These are phyloP conservation scores for Calephelis perditalis DNA, from an alignment of 2,888 invertebrate genomes.

Conservation along the genomic window DNA sequence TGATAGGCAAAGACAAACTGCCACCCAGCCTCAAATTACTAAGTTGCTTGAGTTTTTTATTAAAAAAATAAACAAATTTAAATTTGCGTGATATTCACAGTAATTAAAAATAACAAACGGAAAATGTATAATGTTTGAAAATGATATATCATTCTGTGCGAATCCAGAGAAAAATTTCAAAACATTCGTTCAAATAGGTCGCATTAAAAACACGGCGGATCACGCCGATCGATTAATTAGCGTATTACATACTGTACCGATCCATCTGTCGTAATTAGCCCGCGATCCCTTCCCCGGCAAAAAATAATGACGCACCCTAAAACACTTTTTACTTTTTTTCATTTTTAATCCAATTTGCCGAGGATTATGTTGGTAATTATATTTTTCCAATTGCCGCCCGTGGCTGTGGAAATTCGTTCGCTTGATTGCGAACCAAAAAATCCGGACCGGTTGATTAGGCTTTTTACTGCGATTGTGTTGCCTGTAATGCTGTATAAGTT, in stretches of 20 bases:
- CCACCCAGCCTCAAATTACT: too few species aligned
- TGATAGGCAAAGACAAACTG: too few species aligned
- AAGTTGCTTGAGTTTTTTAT: too few species aligned
- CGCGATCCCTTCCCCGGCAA: slow-evolving; percentile 63
- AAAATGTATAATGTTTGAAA: not conserved
- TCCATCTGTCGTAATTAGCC: slow-evolving; percentile 77
- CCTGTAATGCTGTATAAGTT: slow-evolving; percentile 13
- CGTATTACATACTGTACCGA: slow-evolving; percentile 71
- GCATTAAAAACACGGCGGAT: slow-evolving; percentile 48
- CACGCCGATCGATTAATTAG: slow-evolving; percentile 72
- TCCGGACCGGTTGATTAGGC: slow-evolving; percentile 64
- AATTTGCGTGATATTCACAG: too few species aligned
- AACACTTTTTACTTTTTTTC: slow-evolving; percentile 72
- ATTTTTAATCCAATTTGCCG: slow-evolving; percentile 79
- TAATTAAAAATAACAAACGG: too few species aligned
- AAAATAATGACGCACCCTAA: slow-evolving; percentile 77
- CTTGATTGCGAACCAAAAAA: slow-evolving; percentile 66
- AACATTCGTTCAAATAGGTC: slow-evolving; percentile 31
- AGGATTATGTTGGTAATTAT: slow-evolving; percentile 79
- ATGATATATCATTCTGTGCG: slow-evolving; percentile 2
- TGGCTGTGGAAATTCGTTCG: slow-evolving; percentile 60
- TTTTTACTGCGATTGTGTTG: slow-evolving; percentile 37
- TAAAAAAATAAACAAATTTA: too few species aligned
- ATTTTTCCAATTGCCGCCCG: slow-evolving; percentile 74
- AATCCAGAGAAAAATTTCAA: slow-evolving; percentile 23